Base-by-base conservation (phyloP, 2,797 vertebrate species). In the Manis crassicaudata region DNA sequence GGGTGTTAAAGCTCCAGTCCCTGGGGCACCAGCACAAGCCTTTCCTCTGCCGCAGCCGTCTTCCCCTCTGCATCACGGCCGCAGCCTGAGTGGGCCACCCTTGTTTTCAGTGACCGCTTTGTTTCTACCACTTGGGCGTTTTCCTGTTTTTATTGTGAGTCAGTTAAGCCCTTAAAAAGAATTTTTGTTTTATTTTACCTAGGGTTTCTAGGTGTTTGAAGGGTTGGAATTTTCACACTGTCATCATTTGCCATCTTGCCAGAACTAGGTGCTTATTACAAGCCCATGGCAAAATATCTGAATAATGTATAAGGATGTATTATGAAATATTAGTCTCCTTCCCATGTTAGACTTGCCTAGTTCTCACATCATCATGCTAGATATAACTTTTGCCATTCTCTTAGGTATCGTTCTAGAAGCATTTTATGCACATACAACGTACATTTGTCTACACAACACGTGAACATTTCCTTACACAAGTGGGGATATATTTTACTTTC, bases 161-260 rank as follows among this genome's bases (percentile, higher is more conserved):
- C 60, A 96, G 52, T 20, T 67, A 73, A 75, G 60, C 40, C 17
- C 52, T 82, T 54, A 43, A 70, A 83, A 67, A 58, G 23, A 58
- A 11, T 72, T 87, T 70, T 80, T 79, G 29, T 67, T 62, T 6
- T 13, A 37, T 76, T 88, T 68, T 23, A 46, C 88, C 40, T 52
- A 56, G 43, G 18, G 9, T 85, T 37, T 93, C 56, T 88, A 77
- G 14, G 62, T 88, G 35, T 81, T 75, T 96, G 52, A 94, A 95
- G 72, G 62, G 3, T 86, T 87, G 43, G 54, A 21, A 46, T 94
- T 83, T 95, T 83, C 13, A 60, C 18, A 18, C 35, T 79, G 20
- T 86, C 87, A 35, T 90, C 68, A 21, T 82, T 72, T 82, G 23
- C 46, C 75, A 77, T 60, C 35, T 89, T 77, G 27, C 63, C 62